These are phyloP conservation scores for Spodoptera litura DNA, from an alignment of 1,140 invertebrate genomes.

Conservation along the genomic window DNA sequence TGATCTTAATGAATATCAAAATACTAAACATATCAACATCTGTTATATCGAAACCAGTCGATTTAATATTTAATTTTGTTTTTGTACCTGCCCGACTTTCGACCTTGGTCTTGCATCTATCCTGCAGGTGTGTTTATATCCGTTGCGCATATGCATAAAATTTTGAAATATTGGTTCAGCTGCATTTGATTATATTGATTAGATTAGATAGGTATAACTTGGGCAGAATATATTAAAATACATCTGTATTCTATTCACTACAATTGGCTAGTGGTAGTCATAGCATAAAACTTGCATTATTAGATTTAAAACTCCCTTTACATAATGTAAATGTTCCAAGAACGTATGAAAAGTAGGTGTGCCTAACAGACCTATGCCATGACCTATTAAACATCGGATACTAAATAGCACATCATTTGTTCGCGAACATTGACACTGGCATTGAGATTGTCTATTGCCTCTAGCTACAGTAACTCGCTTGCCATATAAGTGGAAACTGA, in stretches of 20 bases:
- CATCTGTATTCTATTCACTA: background rate
- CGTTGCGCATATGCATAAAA: background rate
- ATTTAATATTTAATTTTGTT: too few species aligned
- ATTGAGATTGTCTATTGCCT: conserved; percentile 7
- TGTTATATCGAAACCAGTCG: too few species aligned
- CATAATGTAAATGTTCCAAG: too few species aligned
- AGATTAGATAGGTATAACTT: background rate
- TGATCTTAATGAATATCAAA: too few species aligned
- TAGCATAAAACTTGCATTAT: too few species aligned
- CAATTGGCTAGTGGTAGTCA: too few species aligned
- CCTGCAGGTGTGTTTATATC: conserved; percentile 5
- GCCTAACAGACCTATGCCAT: too few species aligned
- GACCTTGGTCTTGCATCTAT: background rate
- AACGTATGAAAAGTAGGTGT: too few species aligned
- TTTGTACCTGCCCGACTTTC: too few species aligned
- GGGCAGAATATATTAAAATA: background rate
- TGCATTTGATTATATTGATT: background rate
- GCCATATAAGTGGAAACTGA: conserved; percentile 39
- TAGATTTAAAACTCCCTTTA: too few species aligned
- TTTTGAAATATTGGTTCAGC: background rate
- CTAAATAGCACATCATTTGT: background rate
- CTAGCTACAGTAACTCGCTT: conserved; percentile 17
- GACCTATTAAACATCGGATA: conserved; percentile 1
- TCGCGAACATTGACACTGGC: conserved; percentile 20
- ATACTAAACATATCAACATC: too few species aligned